These are phyloP conservation scores for Ophioninae sp. DNA, from an alignment of 2,888 invertebrate species.

Conservation along the genomic window DNA sequence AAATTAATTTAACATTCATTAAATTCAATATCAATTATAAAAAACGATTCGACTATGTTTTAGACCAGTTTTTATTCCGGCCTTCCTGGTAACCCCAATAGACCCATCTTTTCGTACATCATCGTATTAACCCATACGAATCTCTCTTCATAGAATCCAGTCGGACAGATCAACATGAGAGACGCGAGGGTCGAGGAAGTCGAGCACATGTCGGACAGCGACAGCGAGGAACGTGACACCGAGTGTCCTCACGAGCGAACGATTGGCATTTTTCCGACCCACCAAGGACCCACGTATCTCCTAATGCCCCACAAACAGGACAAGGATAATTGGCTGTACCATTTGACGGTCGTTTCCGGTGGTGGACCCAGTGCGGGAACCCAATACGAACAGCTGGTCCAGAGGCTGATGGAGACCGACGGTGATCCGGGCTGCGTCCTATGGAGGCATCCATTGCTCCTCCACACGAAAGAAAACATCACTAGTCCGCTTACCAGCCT, in stretches of 20 bases:
- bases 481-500: conserved; percentile 94
- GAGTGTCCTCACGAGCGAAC: conserved; percentile 89
- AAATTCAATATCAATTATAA: too few relatives aligned
- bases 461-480: conserved; percentile 95
- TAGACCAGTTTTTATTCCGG: too few relatives aligned
- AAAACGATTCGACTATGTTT: too few relatives aligned
- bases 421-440: conserved; percentile 96
- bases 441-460: conserved; percentile 95
- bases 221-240: conserved; percentile 92
- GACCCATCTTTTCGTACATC: background rate
- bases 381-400: conserved; percentile 97
- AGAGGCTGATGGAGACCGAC: conserved; percentile 97
- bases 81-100: too few relatives aligned
- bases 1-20: too few relatives aligned
- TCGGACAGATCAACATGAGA: conserved; percentile 97
- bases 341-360: conserved; percentile 95
- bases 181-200: conserved; percentile 97
- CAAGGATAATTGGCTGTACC: conserved; percentile 93
- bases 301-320: conserved; percentile 96
- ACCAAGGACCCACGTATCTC: conserved; percentile 96
- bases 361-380: conserved; percentile 95
- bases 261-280: conserved; percentile 96
- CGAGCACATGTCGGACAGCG: conserved; percentile 95
- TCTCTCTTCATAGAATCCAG: conserved; percentile 87
- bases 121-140: too few relatives aligned